A percentile compares a stretch with the other conserved stretches of the same genome.
These are phyloP conservation scores for Erebia ligea DNA, from an alignment of 2,888 invertebrate species.

Conservation along the genomic window DNA sequence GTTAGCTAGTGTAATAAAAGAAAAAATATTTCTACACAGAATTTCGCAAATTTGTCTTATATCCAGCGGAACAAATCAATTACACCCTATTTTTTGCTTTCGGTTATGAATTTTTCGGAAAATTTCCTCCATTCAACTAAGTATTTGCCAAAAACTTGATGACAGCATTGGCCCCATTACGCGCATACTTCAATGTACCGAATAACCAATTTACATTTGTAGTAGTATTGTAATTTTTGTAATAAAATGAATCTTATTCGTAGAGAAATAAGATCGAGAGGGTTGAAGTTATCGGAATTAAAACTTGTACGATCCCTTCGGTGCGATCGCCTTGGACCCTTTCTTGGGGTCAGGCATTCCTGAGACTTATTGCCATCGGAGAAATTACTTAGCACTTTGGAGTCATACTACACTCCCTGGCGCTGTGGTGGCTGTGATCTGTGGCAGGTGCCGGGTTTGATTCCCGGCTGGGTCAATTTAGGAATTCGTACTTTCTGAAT, in stretches of 20 bases:
- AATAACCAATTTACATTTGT: background rate
- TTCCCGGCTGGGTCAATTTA: no score
- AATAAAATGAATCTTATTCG: background rate
- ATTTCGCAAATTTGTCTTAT: background rate
- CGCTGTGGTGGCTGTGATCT: no score
- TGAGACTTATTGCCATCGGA: slow-evolving; percentile 16
- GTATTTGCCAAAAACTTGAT: slow-evolving; percentile 11
- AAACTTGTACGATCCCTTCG: slow-evolving; percentile 4
- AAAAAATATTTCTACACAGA: no score
- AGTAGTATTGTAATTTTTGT: background rate
- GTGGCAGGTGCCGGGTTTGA: no score
- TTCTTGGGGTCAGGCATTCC: slow-evolving; percentile 19
- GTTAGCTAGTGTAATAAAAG: background rate
- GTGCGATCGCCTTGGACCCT: slow-evolving; percentile 16
- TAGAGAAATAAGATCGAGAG: background rate
- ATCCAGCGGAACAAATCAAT: background rate
- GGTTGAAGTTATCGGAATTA: background rate
- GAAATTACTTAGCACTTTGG: slow-evolving; percentile 6
- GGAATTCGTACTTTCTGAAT: no score
- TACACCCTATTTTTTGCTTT: slow-evolving; percentile 6
- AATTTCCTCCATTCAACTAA: slow-evolving; percentile 11
- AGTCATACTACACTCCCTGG: background rate
- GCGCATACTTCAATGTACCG: slow-evolving; percentile 19
- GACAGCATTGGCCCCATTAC: slow-evolving; percentile 19
- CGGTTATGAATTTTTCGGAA: slow-evolving; percentile 12